Evolutionary conservation across 2,888 invertebrate species (phyloP), one percentile per base, ranked within the genome.

Genomic region (Polietes domitor): DNA sequence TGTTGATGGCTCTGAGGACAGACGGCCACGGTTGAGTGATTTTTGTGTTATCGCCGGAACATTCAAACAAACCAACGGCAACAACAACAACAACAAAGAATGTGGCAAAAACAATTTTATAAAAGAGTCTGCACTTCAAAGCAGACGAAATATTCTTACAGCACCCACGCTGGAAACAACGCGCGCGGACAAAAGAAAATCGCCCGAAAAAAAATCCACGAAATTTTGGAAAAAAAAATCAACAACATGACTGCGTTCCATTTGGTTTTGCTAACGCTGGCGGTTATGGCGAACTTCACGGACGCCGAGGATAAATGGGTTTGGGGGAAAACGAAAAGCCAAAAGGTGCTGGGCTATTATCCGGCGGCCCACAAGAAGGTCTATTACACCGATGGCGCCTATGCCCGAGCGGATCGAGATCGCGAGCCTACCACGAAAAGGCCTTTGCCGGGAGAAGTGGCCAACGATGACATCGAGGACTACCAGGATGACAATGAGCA

Each of bases 381-480:
- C 3, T 68, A 73, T 37, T 73, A 77, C 82, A 88, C 71, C 70
- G 86, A 47, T 58, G 79, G 80, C 41, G 75, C 78, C 10, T 87
- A 89, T 61, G 86, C 85, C 32, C 77, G 87, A 21, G 75, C 68
- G 3, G 70, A 77, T 53, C 86, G 86, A 15, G 84, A 86, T 55
- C 88, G 91, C 1, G 92, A 92, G 68, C 91, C 91, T 15, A 91
- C 92, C 0, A 92, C 92, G 1, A 87, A 88, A 26, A 84, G 89
- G 12, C 91, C 92, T 9, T 32, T 89, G 26, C 88, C 89, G 0
- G 90, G 91, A 0, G 87, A 89, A 43, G 87, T 88, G 0, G 89
- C 89, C 77, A 90, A 88, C 79, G 91, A 92, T 65, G 91, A 92
- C 73, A 91, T 92, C 19, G 91, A 91, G 71, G 91, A 92, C 26